Percentiles rank a stretch among this genome's conserved stretches.
Evolutionary conservation across 2,888 invertebrate species (phyloP).

Genomic region (Sphaerophoria taeniata): DNA sequence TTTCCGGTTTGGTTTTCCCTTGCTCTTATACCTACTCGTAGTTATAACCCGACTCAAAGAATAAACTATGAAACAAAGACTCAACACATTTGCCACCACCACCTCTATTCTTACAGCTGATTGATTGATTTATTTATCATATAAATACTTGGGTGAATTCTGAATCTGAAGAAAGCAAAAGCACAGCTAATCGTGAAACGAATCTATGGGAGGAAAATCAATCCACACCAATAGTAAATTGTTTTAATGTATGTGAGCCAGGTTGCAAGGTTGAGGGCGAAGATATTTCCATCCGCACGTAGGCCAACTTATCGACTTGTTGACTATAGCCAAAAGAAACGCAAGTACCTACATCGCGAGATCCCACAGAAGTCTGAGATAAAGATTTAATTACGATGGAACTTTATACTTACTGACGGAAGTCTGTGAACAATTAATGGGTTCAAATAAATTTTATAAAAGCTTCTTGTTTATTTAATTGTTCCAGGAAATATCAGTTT

Average conservation of each 20-base stretch:
- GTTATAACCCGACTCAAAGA: too few species aligned
- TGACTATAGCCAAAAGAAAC: conserved; percentile 10
- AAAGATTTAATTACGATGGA: conserved; percentile 9
- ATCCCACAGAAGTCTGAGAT: conserved; percentile 14
- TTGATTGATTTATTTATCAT: conserved; percentile 54
- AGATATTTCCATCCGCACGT: conserved; percentile 29
- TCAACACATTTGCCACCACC: not conserved
- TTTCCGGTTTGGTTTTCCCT: too few species aligned
- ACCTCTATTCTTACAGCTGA: conserved; percentile 3
- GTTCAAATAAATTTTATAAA: not conserved
- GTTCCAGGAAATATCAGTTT: too few species aligned
- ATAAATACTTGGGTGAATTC: not conserved
- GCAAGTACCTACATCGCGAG: not conserved
- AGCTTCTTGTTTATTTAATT: too few species aligned
- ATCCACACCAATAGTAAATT: too few species aligned
- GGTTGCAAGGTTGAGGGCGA: conserved; percentile 12
- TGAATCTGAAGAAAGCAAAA: conserved; percentile 45
- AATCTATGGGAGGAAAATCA: too few species aligned
- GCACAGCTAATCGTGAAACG: too few species aligned
- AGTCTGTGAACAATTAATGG: conserved; percentile 2
- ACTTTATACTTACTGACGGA: conserved; percentile 3
- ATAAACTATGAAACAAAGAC: too few species aligned
- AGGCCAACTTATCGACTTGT: conserved; percentile 32
- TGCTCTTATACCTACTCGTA: too few species aligned
- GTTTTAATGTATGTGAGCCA: too few species aligned